These are phyloP conservation scores for Nannospalax galili DNA, from an alignment of 2,113 vertebrate genomes.

Conservation along the genomic window DNA sequence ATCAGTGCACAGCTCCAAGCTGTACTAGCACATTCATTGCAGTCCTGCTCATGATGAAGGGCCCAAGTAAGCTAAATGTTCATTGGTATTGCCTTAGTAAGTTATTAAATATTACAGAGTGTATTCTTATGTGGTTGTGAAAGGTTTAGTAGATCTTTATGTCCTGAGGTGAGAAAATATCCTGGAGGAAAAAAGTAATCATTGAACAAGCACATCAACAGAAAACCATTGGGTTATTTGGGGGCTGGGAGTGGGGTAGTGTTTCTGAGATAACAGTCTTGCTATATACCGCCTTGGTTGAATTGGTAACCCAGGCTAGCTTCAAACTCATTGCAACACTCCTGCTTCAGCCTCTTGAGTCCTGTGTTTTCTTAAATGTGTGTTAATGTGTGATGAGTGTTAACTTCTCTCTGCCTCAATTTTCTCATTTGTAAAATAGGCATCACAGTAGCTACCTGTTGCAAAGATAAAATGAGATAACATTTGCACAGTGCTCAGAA, in stretches of 20 bases:
- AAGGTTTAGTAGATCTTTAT: not conserved
- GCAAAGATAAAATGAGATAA: constrained; percentile 13
- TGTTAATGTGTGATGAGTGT: too few relatives aligned
- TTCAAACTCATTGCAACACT: not conserved
- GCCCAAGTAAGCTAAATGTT: not conserved
- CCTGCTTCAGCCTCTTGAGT: not conserved
- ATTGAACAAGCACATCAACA: constrained; percentile 14
- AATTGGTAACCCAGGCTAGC: not conserved
- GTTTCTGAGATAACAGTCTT: not conserved
- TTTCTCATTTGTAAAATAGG: constrained; percentile 30
- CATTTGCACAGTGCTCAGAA: constrained; percentile 2
- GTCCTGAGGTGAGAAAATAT: constrained; percentile 6
- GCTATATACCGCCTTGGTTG: not conserved
- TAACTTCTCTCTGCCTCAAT: not conserved
- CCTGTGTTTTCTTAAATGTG: not conserved
- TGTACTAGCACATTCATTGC: not conserved
- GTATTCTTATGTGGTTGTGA: not conserved
- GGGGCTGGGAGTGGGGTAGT: not conserved
- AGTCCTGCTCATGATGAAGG: not conserved
- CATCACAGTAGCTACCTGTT: not conserved
- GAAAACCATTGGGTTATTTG: not conserved
- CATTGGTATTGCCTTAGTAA: not conserved
- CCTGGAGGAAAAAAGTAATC: constrained; percentile 16
- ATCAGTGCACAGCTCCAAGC: not conserved
- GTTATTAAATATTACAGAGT: not conserved